Base-by-base conservation (phyloP, 2,888 invertebrate species). In the Pollenia angustigena region DNA sequence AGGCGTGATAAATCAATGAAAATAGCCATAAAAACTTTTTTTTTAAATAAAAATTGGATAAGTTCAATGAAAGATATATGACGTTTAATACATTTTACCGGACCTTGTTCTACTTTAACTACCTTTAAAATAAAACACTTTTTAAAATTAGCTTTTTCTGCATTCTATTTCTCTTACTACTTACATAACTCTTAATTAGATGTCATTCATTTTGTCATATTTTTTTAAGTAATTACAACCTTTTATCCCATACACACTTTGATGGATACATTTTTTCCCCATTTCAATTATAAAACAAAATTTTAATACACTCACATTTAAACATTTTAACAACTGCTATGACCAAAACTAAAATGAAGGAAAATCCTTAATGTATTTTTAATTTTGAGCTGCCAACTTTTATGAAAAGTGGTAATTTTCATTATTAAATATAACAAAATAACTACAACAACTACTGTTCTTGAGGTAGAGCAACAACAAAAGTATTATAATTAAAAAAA, bases 351-450 rank as follows among this genome's bases (percentile, higher is more conserved):
- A 50, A 69, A 48, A 32, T 16, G 50, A 56, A 66, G 60, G 72
- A 60, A 74, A 52, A 58, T 16, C 74, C 80, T 87, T 87, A 87
- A 87, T 87, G 83, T 76, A 87, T 87, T 87, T 87, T 87, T 87
- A 87, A 87, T 84, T 68, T 87, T 60, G 52, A 80, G 83, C 86
- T 83, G 86, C 75, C 86, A 86, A 78, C 83, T 87, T 87, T 83
- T 81, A 84, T 87, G 72, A 83, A 87, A 87, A 84, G 83, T 87
- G 62, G 86, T 87, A 75, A 84, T 87, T 81, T 83, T 78, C 84
- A 78, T 87, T 87, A 87, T 83, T 75, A 81, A 58, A 81, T 56
- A 82, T 62, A 78, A 46, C 78, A 82, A 12, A 72, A 80, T 74
- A 75, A 76, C 50, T 60, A 60, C 74, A 75, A 66, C 56, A 50